Evolutionary conservation across 2,113 vertebrate genomes (phyloP).

Genomic region (Oncorhynchus nerka): DNA sequence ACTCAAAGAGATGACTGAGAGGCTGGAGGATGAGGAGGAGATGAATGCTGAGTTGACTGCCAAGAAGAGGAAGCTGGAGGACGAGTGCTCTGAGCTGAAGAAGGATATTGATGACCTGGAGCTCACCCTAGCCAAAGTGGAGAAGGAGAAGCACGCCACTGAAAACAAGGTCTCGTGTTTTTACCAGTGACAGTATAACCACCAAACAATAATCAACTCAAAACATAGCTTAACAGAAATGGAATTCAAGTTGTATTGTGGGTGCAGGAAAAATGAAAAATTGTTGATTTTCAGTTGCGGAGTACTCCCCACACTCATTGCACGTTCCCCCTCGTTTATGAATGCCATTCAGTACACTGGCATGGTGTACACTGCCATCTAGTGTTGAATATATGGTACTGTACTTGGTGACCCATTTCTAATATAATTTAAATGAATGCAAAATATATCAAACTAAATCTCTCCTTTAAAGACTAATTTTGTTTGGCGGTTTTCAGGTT

Average conservation of each 20-base stretch:
- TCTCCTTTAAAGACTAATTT: neutral
- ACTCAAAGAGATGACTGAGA: neutral
- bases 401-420: neutral
- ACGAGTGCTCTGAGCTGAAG: neutral
- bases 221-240: too few species aligned
- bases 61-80: neutral
- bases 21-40: slow-evolving; percentile 1
- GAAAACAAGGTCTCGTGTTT: neutral
- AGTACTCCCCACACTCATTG: too few species aligned
- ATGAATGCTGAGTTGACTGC: slow-evolving; percentile 1
- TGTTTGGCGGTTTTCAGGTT: neutral
- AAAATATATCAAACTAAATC: too few species aligned
- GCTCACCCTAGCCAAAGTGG: neutral
- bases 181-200: neutral
- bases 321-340: too few species aligned
- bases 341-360: too few species aligned
- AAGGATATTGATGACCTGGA: slow-evolving; percentile 4
- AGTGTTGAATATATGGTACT: too few species aligned
- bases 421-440: neutral
- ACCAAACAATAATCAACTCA: neutral
- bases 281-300: too few species aligned
- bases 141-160: slow-evolving; percentile 3
- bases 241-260: too few species aligned
- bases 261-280: too few species aligned
- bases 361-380: too few species aligned